Evolutionary conservation across 2,888 invertebrate species (phyloP).

Genomic region (Caenorhabditis doughertyi): DNA sequence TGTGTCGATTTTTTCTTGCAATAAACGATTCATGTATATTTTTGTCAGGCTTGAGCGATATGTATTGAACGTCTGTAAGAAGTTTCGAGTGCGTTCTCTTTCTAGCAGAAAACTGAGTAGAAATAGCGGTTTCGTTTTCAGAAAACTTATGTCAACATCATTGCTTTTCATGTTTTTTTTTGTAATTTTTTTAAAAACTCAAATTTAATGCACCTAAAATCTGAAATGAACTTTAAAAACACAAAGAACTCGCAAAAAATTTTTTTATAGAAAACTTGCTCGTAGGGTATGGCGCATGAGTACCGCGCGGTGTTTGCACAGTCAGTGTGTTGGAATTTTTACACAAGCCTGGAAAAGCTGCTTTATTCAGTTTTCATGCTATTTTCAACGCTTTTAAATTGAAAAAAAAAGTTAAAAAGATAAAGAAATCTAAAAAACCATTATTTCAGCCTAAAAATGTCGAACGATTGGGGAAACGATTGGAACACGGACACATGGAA

Average conservation of each 20-base stretch:
- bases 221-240: not conserved
- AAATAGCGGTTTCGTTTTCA: no score
- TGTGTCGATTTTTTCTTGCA: not conserved
- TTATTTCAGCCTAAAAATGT: slow-evolving; percentile 56
- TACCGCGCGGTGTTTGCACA: slow-evolving; percentile 44
- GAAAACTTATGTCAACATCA: no score
- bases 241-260: not conserved
- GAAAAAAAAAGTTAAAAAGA: not conserved
- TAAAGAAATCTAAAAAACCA: not conserved
- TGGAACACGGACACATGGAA: slow-evolving; percentile 71
- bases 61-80: no score
- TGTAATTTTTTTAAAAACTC: no score
- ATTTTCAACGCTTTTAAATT: slow-evolving; percentile 4
- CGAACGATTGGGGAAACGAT: slow-evolving; percentile 74
- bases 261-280: slow-evolving; percentile 4
- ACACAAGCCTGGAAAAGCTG: not conserved
- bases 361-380: not conserved
- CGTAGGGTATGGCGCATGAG: slow-evolving; percentile 32
- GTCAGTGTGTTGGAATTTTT: slow-evolving; percentile 57
- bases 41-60: no score
- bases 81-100: no score
- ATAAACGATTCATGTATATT: no score
- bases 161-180: no score
- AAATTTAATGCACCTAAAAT: no score
- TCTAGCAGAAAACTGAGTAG: no score